Base-by-base conservation (phyloP, 1,140 invertebrate genomes). In the Lepidurus couesii region DNA sequence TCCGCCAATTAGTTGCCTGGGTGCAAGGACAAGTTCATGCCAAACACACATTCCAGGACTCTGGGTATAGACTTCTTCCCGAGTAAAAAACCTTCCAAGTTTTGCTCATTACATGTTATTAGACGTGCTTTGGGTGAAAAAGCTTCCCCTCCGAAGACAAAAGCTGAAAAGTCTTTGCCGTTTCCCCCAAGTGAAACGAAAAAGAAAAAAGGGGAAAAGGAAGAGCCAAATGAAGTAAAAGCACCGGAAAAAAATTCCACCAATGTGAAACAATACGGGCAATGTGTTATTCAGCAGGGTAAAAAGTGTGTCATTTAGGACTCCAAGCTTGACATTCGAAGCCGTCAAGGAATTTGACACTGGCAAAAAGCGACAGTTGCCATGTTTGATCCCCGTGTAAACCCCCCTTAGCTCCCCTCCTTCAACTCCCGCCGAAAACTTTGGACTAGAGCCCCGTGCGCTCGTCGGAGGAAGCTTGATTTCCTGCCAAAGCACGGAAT, bases 181-280 rank as follows among this genome's bases (percentile, higher is more conserved):
- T 16, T 21, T 53, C 8, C 42, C 42, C 75, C 21, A 73, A 47
- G 74, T 65, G 78, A 73, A 73, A 7, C 24, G 53, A 34, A 21
- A 34, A 11, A 26, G 43, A 74, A 79, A 74, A 73, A 79, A 79
- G 73, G 76, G 74, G 77, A 79, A 44, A 78, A 34, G 11, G 42
- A n/a, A 65, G 26, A 24, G 77, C 16, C 10, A 42, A 78, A 76
- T 8, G 26, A 1, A 34, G 34, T 34, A 4, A 34, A 34, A 34
- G 34, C 2, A 34, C 2, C 34, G 34, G 4, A 34, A 34, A 34
- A 34, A 34, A 34, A 34, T 34, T 1, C 34, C 34, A 34, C 34
- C 2, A 34, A 34, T 34, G 34, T 0, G 34, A 34, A 34, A 34
- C 34, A 34, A 34, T 34, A 34, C 34, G 34, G 34, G 34, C 34